Percentiles rank a stretch among this genome's conserved stretches.
Evolutionary conservation across 2,113 vertebrate species (phyloP).

Genomic region (Camelus bactrianus): DNA sequence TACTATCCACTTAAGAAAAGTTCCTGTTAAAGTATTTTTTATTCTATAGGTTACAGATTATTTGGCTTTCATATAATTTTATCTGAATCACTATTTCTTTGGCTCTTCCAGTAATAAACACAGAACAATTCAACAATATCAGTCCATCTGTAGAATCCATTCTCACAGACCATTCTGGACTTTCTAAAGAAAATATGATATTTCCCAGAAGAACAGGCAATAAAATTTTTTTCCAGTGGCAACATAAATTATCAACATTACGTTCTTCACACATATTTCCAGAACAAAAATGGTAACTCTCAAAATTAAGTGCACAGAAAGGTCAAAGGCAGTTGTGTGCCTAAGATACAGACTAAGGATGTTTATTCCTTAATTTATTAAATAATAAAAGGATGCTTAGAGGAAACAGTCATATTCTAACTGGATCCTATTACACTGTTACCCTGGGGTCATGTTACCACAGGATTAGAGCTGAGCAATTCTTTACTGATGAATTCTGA

Average conservation of each 20-base stretch:
- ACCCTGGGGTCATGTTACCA: not conserved
- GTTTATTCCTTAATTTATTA: not conserved
- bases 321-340: not conserved
- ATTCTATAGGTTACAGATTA: not conserved
- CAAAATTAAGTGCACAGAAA: conserved; percentile 7
- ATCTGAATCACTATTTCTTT: conserved; percentile 33
- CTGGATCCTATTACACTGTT: not conserved
- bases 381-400: not conserved
- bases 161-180: not conserved
- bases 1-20: not conserved
- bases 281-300: conserved; percentile 26
- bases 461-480: not conserved
- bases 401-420: not conserved
- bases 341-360: not conserved
- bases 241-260: not conserved
- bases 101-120: not conserved
- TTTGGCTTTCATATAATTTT: not conserved
- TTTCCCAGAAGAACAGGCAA: not conserved
- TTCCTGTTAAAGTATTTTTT: not conserved
- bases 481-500: not conserved
- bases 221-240: not conserved
- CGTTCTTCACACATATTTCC: not conserved
- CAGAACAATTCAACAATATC: not conserved
- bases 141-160: not conserved
- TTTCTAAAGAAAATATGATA: conserved; percentile 13